Conservation (phyloP, 2,888 invertebrate species). For the Melanophora roralis region DNA sequence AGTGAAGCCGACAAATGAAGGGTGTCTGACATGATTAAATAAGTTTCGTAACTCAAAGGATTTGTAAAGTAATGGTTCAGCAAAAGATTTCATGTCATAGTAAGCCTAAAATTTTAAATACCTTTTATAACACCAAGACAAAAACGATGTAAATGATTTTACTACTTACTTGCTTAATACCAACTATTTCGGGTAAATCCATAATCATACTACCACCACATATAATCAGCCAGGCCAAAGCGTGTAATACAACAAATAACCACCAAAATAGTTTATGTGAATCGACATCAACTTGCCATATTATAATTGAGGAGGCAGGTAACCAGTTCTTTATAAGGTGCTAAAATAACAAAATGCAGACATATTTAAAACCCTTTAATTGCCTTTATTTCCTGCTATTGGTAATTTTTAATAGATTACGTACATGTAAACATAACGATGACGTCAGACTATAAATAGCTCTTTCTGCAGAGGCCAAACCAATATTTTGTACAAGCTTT, state of each 20-base stretch:
- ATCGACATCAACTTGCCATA: slow-evolving; percentile 80
- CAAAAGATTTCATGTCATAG: slow-evolving; percentile 79
- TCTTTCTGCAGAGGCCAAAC: slow-evolving; percentile 77
- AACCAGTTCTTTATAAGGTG: slow-evolving; percentile 79
- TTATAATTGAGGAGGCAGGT: slow-evolving; percentile 76
- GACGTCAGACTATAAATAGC: slow-evolving; percentile 78
- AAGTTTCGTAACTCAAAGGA: slow-evolving; percentile 79
- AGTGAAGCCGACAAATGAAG: slow-evolving; percentile 80
- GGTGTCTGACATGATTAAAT: slow-evolving; percentile 81
- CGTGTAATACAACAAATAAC: slow-evolving; percentile 78
- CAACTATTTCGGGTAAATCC: slow-evolving; percentile 81
- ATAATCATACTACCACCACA: slow-evolving; percentile 81
- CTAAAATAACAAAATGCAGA: slow-evolving; percentile 70
- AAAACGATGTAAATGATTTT: no score
- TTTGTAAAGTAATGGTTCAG: slow-evolving; percentile 79
- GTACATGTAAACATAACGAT: slow-evolving; percentile 77
- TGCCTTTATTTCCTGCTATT: no score
- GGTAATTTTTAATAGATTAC: slow-evolving; percentile 54
- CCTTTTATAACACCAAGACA: neutral
- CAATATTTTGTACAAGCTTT: slow-evolving; percentile 75
- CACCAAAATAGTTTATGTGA: slow-evolving; percentile 77
- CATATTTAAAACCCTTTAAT: neutral
- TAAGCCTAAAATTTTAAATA: slow-evolving; percentile 76
- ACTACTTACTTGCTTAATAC: slow-evolving; percentile 79
- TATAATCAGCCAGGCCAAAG: slow-evolving; percentile 79